These are phyloP conservation scores for Tamandua tetradactyla DNA, from an alignment of 2,797 vertebrate genomes.

Conservation along the genomic window DNA sequence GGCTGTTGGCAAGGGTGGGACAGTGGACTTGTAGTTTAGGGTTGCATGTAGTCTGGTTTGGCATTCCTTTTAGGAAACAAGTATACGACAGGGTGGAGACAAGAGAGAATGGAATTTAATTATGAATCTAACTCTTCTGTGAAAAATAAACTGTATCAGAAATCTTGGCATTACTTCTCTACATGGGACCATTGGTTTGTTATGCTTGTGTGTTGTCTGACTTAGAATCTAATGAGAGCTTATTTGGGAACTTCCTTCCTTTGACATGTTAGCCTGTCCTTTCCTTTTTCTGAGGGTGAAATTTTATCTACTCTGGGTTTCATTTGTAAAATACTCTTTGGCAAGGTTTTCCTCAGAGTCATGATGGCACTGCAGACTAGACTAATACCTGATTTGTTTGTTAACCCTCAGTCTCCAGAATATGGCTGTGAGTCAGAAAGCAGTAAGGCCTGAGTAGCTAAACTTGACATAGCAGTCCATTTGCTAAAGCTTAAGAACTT, in stretches of 20 bases:
- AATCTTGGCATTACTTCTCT: conserved; percentile 34
- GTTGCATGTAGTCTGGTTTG: not conserved
- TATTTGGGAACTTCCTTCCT: conserved; percentile 66
- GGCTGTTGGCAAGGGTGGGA: not conserved
- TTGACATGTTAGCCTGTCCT: conserved; percentile 23
- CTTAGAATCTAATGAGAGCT: not conserved
- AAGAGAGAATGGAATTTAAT: conserved; percentile 33
- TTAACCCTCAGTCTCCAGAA: not conserved
- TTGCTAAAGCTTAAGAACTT: not conserved
- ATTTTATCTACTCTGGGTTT: conserved; percentile 15
- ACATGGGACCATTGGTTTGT: conserved; percentile 5
- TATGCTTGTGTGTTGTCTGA: conserved; percentile 38
- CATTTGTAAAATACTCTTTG: conserved; percentile 52
- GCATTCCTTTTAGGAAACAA: conserved; percentile 8
- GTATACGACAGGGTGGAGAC: not conserved
- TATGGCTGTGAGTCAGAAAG: not conserved
- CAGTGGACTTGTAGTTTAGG: conserved; percentile 10
- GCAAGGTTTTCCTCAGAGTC: conserved; percentile 34
- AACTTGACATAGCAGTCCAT: not conserved
- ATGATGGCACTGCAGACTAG: not conserved
- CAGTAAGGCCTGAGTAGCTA: not conserved
- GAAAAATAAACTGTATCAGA: conserved; percentile 32
- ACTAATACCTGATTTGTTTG: conserved; percentile 17
- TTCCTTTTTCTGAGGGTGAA: conserved; percentile 43
- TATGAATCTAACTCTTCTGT: conserved; percentile 35